Evolutionary conservation across 2,797 vertebrate species (phyloP).

Genomic region (Eurystomus glaucurus): DNA sequence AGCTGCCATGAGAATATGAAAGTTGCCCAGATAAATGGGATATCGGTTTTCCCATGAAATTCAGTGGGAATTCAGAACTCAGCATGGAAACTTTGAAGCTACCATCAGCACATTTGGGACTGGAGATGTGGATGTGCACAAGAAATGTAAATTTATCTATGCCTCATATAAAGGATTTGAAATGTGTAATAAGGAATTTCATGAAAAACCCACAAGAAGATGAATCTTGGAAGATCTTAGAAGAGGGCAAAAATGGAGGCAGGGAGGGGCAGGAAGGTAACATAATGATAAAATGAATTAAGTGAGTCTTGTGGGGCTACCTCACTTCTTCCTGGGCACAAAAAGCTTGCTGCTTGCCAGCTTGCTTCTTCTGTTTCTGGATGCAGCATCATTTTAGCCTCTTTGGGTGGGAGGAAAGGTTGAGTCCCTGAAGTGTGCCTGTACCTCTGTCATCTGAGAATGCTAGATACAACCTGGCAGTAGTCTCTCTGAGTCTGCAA

Average conservation of each 20-base stretch:
- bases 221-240: not conserved
- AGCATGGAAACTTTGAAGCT: not conserved
- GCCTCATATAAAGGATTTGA: not conserved
- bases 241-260: not conserved
- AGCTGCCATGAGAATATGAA: not conserved
- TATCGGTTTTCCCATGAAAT: not conserved
- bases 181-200: not conserved
- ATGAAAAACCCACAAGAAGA: not conserved
- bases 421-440: slow-evolving; percentile 23
- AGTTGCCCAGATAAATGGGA: not conserved
- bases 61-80: not conserved
- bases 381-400: not conserved
- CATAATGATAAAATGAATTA: not conserved
- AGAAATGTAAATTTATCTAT: not conserved
- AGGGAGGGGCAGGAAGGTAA: not conserved
- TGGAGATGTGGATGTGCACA: not conserved
- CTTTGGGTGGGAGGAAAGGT: not conserved
- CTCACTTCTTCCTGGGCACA: not conserved
- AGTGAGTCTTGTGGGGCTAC: not conserved
- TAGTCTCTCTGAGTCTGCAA: slow-evolving; percentile 5
- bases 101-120: not conserved
- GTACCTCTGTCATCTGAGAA: slow-evolving; percentile 33
- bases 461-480: not conserved
- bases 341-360: not conserved
- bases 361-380: not conserved